phyloP scores from a whole-genome alignment of 2,888 invertebrate species.

The Noctua janthe region DNA sequence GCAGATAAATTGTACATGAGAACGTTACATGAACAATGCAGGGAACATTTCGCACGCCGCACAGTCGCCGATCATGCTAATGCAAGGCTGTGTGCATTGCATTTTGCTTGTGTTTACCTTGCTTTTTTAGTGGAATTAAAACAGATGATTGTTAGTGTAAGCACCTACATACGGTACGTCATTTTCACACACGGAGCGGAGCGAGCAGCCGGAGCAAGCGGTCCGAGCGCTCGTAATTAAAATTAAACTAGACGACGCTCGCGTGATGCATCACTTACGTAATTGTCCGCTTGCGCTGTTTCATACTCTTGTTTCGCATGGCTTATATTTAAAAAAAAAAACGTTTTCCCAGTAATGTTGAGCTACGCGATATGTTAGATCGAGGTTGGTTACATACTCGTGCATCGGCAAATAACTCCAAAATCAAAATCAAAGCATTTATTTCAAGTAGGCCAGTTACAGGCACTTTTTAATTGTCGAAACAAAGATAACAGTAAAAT shows the following conservation, averaged over 20 bases:
- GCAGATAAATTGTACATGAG: constrained; percentile 9
- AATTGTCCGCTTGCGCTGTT: constrained; percentile 51
- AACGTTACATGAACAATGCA: constrained; percentile 13
- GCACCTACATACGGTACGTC: constrained; percentile 42
- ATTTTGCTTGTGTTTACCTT: too few relatives aligned
- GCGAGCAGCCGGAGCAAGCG: constrained; percentile 27
- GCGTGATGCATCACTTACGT: constrained; percentile 53
- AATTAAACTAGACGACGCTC: constrained; percentile 57
- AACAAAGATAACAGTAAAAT: too few relatives aligned
- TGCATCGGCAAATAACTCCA: neutral
- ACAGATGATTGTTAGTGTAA: constrained; percentile 32
- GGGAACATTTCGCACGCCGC: neutral
- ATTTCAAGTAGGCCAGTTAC: too few relatives aligned
- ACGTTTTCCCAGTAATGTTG: neutral
- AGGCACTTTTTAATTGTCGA: too few relatives aligned
- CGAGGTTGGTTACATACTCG: neutral
- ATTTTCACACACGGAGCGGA: constrained; percentile 44
- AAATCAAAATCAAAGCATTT: too few relatives aligned
- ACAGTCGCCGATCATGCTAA: constrained; percentile 38
- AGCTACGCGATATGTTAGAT: neutral
- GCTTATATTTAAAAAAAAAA: constrained; percentile 16
- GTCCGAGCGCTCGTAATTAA: constrained; percentile 57
- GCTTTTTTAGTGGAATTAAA: constrained; percentile 7
- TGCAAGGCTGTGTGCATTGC: constrained; percentile 18
- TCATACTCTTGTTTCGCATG: constrained; percentile 26